Percentiles rank a stretch among this genome's conserved stretches.
These are phyloP conservation scores for Anoplius nigerrimus DNA, from an alignment of 2,888 invertebrate genomes.

Conservation along the genomic window DNA sequence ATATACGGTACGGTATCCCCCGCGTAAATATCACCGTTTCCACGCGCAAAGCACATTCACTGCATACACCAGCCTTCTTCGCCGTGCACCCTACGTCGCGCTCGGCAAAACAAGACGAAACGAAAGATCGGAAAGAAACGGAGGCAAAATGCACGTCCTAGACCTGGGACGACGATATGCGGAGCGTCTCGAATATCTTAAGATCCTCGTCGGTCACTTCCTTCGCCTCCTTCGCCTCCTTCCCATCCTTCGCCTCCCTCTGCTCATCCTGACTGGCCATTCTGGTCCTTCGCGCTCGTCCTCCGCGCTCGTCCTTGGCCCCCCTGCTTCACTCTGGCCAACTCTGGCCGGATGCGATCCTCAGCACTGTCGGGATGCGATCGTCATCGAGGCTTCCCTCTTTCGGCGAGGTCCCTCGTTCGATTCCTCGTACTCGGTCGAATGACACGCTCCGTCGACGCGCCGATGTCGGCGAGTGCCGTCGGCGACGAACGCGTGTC, in stretches of 20 bases:
- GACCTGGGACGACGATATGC: slow-evolving; percentile 79
- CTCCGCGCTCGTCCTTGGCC: not conserved
- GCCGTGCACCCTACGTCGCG: too few relatives aligned
- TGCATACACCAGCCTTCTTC: not conserved
- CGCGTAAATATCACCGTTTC: too few relatives aligned
- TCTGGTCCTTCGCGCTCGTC: not conserved
- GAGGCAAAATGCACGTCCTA: slow-evolving; percentile 4
- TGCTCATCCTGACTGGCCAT: slow-evolving; percentile 21
- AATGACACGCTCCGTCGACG: not conserved
- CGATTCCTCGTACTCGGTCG: not conserved
- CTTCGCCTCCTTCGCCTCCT: slow-evolving; percentile 22
- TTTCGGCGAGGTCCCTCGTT: not conserved
- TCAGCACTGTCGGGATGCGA: too few relatives aligned
- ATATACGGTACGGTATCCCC: too few relatives aligned
- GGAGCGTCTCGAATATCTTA: slow-evolving; percentile 83
- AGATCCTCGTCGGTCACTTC: slow-evolving; percentile 81
- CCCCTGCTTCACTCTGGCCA: not conserved
- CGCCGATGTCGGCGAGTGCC: slow-evolving; percentile 21
- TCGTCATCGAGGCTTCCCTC: not conserved
- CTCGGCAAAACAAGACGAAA: not conserved
- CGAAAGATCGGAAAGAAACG: not conserved
- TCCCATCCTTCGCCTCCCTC: slow-evolving; percentile 21
- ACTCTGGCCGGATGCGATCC: not conserved
- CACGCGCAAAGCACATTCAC: not conserved
- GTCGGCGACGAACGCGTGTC: slow-evolving; percentile 48